Conservation (phyloP, 2,888 invertebrate genomes). For the Slavum lentiscoides region DNA sequence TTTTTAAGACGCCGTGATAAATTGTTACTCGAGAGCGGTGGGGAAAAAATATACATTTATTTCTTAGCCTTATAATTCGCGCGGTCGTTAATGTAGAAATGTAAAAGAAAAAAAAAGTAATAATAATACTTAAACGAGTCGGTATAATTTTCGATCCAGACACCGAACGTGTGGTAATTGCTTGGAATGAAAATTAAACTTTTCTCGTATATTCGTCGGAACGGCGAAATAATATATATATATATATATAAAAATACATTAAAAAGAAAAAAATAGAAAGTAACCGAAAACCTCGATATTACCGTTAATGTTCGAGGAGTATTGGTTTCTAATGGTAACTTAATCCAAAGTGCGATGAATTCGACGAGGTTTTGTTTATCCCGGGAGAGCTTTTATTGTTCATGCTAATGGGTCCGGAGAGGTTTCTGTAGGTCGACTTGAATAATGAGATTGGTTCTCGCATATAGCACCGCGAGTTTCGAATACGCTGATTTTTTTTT, state of each 20-base stretch:
- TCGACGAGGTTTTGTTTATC: slow-evolving; percentile 50
- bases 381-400: slow-evolving; percentile 45
- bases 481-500: slow-evolving; percentile 23
- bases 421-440: slow-evolving; percentile 37
- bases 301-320: slow-evolving; percentile 2
- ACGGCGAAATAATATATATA: neutral
- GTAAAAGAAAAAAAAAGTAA: neutral
- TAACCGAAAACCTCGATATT: neutral
- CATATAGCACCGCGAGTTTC: slow-evolving; percentile 4
- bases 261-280: too few relatives aligned
- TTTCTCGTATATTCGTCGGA: neutral
- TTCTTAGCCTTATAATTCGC: neutral
- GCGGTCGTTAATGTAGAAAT: neutral
- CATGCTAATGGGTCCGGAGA: slow-evolving; percentile 49
- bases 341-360: slow-evolving; percentile 46
- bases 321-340: slow-evolving; percentile 46
- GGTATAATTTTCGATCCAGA: neutral
- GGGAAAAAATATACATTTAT: neutral
- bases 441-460: slow-evolving; percentile 41
- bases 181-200: neutral
- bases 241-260: neutral
- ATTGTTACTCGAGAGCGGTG: neutral
- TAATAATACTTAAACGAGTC: neutral
- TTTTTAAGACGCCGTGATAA: slow-evolving; percentile 2
- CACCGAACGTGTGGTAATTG: neutral